These are phyloP conservation scores for Chloropsis cyanopogon DNA, from an alignment of 2,113 vertebrate genomes.

Conservation along the genomic window DNA sequence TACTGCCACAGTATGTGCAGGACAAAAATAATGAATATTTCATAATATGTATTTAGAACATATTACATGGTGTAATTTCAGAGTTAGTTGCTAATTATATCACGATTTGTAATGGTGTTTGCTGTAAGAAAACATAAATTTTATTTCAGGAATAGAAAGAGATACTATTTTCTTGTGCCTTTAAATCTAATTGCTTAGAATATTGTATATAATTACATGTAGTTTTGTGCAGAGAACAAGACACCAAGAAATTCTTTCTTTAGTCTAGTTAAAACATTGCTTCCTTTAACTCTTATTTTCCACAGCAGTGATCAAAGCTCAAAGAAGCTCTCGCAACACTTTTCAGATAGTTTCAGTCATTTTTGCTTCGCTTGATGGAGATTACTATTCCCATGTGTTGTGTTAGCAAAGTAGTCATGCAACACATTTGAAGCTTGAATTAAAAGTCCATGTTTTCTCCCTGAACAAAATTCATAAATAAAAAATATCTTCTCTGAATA, in stretches of 20 bases:
- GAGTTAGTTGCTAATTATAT: neutral
- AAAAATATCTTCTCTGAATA: conserved; percentile 26
- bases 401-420: conserved; percentile 46
- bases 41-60: neutral
- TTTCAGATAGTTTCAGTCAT: conserved; percentile 14
- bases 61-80: neutral
- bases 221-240: neutral
- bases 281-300: conserved; percentile 2
- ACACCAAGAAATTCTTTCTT: neutral
- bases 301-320: neutral
- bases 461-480: conserved; percentile 57
- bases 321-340: neutral
- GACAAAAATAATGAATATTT: neutral
- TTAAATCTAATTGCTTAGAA: neutral
- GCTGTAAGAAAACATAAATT: neutral
- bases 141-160: neutral
- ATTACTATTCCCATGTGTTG: conserved; percentile 35
- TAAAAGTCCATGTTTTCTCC: conserved; percentile 31
- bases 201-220: neutral
- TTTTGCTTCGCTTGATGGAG: conserved; percentile 41
- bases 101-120: neutral
- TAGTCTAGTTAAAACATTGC: neutral
- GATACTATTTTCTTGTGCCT: neutral
- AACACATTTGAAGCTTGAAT: conserved; percentile 26
- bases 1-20: neutral